Base-by-base conservation (phyloP, 2,888 invertebrate species). In the Drosophila bunnanda region DNA sequence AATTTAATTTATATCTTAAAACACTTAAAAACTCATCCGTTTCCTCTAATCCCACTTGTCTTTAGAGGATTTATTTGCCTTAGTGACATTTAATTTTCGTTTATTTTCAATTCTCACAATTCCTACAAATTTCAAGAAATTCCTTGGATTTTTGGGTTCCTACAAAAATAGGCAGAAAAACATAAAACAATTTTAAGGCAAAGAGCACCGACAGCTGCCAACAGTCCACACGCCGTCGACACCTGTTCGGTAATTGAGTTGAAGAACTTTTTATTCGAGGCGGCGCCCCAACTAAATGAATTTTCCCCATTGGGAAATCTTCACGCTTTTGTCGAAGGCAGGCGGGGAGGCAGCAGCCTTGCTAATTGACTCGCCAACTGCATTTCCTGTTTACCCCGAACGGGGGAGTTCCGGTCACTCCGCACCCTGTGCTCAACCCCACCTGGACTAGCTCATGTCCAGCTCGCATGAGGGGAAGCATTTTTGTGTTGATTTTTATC, bases 401-500 rank as follows among this genome's bases (percentile, higher is more conserved):
- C 44, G 1, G 41, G 25, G 25, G 25, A 44, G 66, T 50, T 65
- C 64, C 46, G 44, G 59, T 58, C 58, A 39, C 43, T 41, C 52
- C 17, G n/a, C 48, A 39, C 12, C 13, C 22, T 44, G 22, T 2
- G 48, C 48, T 30, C 30, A 48, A 25, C 44, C 65, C 74, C 52
- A 56, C 56, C 52, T 65, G 28, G 48, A 22, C 58, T 32, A 15
- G 46, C 59, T 59, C 58, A 56, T 66, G 61, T 57, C 58, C 61
- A 44, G 56, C 41, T 65, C 65, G 64, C 64, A 65, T 65, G 64
- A 64, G 53, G 61, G 54, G 52, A 50, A 59, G 43, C 57, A 48
- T 74, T 66, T 65, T 57, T 79, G 80, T 87, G 89, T 84, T 84
- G 87, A 88, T 84, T 88, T 86, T 86, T 84, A 84, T 84, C 84